Conservation (phyloP, 2,888 invertebrate genomes). For the Strigamia transsilvanica region DNA sequence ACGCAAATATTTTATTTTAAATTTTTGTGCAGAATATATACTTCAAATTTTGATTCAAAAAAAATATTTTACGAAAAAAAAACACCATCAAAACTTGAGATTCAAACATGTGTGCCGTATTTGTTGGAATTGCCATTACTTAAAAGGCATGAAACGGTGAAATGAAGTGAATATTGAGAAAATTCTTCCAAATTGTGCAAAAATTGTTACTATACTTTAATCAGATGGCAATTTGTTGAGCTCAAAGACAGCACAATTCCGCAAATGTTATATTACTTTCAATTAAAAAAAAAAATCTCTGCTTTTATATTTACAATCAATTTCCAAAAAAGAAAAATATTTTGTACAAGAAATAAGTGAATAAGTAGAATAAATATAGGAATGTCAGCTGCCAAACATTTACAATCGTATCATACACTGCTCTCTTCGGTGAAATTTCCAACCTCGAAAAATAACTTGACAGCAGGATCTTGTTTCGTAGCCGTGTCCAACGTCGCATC, state of each 20-base stretch:
- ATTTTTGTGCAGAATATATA: neutral
- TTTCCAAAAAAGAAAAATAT: neutral
- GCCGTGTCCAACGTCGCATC: neutral
- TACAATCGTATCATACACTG: slow-evolving; percentile 42
- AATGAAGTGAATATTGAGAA: neutral
- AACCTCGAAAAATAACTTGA: slow-evolving; percentile 49
- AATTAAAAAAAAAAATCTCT: no score
- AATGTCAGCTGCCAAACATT: neutral
- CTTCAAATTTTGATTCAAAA: neutral
- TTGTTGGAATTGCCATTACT: neutral
- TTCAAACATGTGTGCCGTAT: neutral
- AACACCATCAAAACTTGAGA: neutral
- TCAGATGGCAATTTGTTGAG: no score
- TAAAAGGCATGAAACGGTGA: neutral
- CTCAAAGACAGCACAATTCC: no score
- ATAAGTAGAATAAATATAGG: neutral
- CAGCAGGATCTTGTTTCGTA: slow-evolving; percentile 6
- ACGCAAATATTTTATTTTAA: neutral
- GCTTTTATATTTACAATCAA: neutral
- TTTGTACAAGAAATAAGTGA: no score
- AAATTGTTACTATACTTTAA: no score
- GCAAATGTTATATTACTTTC: no score
- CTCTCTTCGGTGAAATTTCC: slow-evolving; percentile 52
- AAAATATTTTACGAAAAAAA: neutral
- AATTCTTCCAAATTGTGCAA: no score